Evolutionary conservation across 1,140 invertebrate genomes (phyloP), one percentile per base, ranked within the genome.

Genomic region (Megalopta genalis): DNA sequence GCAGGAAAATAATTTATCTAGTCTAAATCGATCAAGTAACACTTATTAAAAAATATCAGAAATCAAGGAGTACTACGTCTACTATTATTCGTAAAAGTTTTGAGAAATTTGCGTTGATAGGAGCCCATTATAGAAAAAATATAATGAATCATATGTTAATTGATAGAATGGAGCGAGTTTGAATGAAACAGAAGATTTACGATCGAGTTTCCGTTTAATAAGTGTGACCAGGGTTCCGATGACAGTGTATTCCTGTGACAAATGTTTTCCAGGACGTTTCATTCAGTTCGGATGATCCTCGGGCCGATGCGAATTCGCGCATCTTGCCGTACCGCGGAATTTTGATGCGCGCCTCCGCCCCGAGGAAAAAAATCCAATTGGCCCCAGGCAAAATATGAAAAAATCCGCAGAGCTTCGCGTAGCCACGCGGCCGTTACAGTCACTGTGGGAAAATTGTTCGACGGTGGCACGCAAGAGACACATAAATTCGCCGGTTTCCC

Each of bases 401-500:
- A 63, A 57, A 37, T 23, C 16, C 21, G 2, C 18, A 4, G 9
- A 32, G 32, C 4, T 9, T 7, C 66, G 18, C 62, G 42, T 25
- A 76, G 37, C 60, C 39, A 14, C 18, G 52, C 12, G 21, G 21
- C 21, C 39, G 69, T 49, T 42, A 57, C 46, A 54, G 73, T 83
- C 73, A 42, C 73, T 54, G 52, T 46, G 65, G 65, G 74, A 68
- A 69, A 76, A 76, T 60, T 57, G 52, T 74, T 74, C 46, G 72
- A 65, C 62, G 64, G 46, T 83, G 46, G 62, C 67, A 67, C 75
- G 67, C 39, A 27, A n/a, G 63, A 60, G 60, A 14, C 63, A 42
- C 75, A 62, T 77, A 82, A 83, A 83, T 82, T 68, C 63, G 68
- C 37, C 54, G 37, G 59, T 77, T 67, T 52, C n/a, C 46, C 25